Conservation (phyloP, 1,140 invertebrate genomes). For the Lepidurus arcticus region DNA sequence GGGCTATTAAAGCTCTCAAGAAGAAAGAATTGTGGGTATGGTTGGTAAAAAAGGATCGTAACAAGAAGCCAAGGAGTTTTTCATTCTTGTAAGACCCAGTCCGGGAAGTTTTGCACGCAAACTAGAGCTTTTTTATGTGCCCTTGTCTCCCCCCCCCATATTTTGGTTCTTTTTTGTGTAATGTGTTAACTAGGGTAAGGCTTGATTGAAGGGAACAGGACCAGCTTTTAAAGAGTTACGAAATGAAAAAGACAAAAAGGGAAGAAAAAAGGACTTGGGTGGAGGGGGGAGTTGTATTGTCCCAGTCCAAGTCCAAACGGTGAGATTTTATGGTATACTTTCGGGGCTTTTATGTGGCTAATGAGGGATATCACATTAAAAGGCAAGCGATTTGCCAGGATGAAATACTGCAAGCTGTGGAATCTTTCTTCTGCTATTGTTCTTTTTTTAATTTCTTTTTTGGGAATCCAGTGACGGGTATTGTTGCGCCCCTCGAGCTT, state of each 20-base stretch:
- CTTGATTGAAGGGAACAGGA: slow-evolving; percentile 16
- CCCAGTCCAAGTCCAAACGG: neutral
- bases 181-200: slow-evolving; percentile 19
- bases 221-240: neutral
- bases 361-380: slow-evolving; percentile 19
- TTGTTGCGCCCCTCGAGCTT: neutral
- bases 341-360: neutral
- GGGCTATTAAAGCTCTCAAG: neutral
- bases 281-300: neutral
- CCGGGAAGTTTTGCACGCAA: slow-evolving; percentile 14
- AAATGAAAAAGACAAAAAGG: neutral
- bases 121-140: neutral
- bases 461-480: neutral
- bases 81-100: neutral
- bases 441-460: neutral
- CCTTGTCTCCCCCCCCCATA: neutral
- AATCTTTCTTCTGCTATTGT: neutral
- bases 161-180: neutral
- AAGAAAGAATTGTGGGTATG: neutral
- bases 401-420: neutral
- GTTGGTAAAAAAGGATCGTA: neutral
- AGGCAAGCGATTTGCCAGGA: slow-evolving; percentile 5
- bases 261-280: neutral
- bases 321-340: slow-evolving; percentile 9
- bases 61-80: neutral